Evolutionary conservation across 2,797 vertebrate species (phyloP).

Genomic region (Oreonectes daqikongensis): DNA sequence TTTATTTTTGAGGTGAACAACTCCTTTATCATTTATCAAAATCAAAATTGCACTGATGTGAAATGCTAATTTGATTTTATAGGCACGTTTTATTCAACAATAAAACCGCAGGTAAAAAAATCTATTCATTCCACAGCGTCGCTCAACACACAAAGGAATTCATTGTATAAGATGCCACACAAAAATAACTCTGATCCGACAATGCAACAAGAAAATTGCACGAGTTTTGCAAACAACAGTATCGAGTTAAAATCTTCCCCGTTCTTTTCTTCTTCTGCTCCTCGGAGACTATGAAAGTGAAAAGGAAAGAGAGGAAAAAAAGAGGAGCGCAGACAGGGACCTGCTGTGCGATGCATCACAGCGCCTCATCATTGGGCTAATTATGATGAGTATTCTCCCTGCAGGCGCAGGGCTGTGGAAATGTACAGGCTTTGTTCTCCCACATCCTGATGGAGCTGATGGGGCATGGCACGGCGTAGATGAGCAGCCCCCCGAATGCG

Average conservation of each 20-base stretch:
- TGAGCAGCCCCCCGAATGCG: conserved; percentile 64
- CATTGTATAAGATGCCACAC: neutral
- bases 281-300: conserved; percentile 59
- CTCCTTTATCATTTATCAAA: neutral
- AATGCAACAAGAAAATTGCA: conserved; percentile 26
- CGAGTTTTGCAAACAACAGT: conserved; percentile 11
- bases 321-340: conserved; percentile 70
- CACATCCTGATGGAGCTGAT: conserved; percentile 78
- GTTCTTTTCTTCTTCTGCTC: conserved; percentile 32
- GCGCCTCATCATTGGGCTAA: conserved; percentile 84
- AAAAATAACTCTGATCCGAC: conserved; percentile 4
- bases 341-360: conserved; percentile 76
- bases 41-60: neutral
- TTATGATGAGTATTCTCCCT: conserved; percentile 83
- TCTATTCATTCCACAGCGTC: neutral
- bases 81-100: neutral
- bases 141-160: neutral
- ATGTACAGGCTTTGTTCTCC: conserved; percentile 82
- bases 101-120: conserved; percentile 12
- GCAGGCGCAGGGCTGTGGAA: conserved; percentile 77
- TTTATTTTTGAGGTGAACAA: neutral
- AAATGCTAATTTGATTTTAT: neutral
- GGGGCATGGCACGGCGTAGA: conserved; percentile 78
- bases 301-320: conserved; percentile 60
- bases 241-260: conserved; percentile 25